These are phyloP conservation scores for Mimumesa dahlbomi DNA, from an alignment of 2,888 invertebrate genomes.

Conservation along the genomic window DNA sequence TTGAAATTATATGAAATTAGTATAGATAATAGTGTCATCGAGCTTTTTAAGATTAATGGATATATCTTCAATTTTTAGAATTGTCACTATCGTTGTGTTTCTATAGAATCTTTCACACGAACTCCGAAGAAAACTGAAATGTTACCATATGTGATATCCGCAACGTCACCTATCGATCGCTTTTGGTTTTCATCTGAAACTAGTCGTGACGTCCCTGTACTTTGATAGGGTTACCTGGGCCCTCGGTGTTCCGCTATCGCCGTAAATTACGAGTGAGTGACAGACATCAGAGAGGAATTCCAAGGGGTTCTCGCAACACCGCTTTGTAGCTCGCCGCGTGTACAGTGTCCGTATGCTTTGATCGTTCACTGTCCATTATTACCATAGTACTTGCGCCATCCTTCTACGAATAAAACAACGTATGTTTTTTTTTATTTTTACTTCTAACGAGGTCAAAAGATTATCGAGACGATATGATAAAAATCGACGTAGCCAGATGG, in stretches of 20 bases:
- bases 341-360: constrained; percentile 50
- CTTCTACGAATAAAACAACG: constrained; percentile 61
- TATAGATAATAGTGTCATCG: too few relatives aligned
- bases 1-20: too few relatives aligned
- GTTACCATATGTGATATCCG: constrained; percentile 1
- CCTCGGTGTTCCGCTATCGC: constrained; percentile 51
- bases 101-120: too few relatives aligned
- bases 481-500: too few relatives aligned
- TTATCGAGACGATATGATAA: constrained; percentile 11
- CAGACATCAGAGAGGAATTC: constrained; percentile 66
- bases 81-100: too few relatives aligned
- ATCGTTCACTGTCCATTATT: constrained; percentile 60
- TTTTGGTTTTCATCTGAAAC: constrained; percentile 42
- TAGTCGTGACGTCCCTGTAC: constrained; percentile 53
- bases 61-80: too few relatives aligned
- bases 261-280: constrained; percentile 67
- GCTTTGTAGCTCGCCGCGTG: constrained; percentile 59
- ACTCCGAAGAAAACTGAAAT: too few relatives aligned
- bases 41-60: too few relatives aligned
- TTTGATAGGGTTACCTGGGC: constrained; percentile 60
- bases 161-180: not conserved
- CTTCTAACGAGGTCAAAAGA: constrained; percentile 49
- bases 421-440: too few relatives aligned
- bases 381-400: constrained; percentile 57
- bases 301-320: constrained; percentile 57